Evolutionary conservation across 2,797 vertebrate species (phyloP).

Genomic region (Anas bernieri): DNA sequence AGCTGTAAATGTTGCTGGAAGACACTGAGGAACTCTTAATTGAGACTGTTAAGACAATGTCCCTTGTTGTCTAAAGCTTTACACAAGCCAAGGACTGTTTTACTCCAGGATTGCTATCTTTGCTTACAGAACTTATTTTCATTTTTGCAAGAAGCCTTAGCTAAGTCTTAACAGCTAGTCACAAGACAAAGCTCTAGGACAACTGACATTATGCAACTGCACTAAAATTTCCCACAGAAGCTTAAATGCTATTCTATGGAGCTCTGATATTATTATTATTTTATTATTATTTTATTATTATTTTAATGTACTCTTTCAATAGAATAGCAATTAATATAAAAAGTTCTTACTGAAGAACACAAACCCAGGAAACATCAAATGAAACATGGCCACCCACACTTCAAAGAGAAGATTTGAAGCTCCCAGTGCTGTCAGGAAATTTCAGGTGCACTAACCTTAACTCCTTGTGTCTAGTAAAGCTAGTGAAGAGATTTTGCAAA

Average conservation of each 20-base stretch:
- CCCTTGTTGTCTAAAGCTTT: not conserved
- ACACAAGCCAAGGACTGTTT: not conserved
- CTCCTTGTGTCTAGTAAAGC: not conserved
- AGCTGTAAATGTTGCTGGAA: not conserved
- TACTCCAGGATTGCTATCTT: not conserved
- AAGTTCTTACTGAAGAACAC: not conserved
- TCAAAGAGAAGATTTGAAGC: not conserved
- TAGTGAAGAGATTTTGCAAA: not conserved
- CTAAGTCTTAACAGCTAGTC: not conserved
- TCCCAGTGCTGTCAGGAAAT: not conserved
- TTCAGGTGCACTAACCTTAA: not conserved
- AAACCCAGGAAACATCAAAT: not conserved
- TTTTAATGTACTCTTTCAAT: not conserved
- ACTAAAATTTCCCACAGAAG: not conserved
- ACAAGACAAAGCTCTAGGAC: not conserved
- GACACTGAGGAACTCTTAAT: not conserved
- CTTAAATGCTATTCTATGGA: not conserved
- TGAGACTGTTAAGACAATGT: not conserved
- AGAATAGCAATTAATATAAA: not conserved
- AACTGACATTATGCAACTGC: not conserved
- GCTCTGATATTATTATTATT: not conserved
- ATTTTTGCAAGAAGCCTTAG: not conserved
- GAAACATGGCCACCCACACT: not conserved
- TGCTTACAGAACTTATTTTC: not conserved
- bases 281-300: too few species aligned